A percentile compares a stretch with the other conserved stretches of the same genome.
These are phyloP conservation scores for Ascaphus truei DNA, from an alignment of 2,113 vertebrate species.

Conservation along the genomic window DNA sequence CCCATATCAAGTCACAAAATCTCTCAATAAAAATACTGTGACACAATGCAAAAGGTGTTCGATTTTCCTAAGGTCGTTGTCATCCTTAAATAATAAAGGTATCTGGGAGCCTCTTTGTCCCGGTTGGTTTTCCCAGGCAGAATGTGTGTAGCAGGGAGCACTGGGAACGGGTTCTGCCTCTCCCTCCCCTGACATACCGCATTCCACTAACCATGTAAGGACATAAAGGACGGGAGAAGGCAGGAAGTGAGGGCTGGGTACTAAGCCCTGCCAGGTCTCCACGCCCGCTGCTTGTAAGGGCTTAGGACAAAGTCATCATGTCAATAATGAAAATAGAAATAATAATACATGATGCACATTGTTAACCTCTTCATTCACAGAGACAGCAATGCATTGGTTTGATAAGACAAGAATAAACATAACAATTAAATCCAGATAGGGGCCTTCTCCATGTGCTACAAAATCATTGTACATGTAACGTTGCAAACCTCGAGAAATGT, in stretches of 20 bases:
- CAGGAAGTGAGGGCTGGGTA: constrained; percentile 17
- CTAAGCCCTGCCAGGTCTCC: constrained; percentile 6
- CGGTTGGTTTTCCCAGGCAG: constrained; percentile 5
- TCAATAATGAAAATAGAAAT: too few relatives aligned
- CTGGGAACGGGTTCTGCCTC: background rate
- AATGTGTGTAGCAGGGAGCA: background rate
- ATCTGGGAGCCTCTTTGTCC: background rate
- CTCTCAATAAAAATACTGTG: too few relatives aligned
- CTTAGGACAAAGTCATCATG: background rate
- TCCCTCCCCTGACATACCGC: constrained; percentile 2
- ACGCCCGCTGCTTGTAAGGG: background rate
- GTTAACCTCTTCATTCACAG: too few relatives aligned
- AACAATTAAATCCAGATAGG: too few relatives aligned
- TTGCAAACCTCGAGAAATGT: too few relatives aligned
- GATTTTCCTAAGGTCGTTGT: background rate
- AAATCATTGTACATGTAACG: too few relatives aligned
- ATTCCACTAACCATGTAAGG: constrained; percentile 30
- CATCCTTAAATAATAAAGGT: background rate
- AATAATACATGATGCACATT: too few relatives aligned
- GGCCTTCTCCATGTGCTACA: too few relatives aligned
- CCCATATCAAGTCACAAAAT: too few relatives aligned
- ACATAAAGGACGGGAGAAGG: constrained; percentile 24
- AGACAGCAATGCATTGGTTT: too few relatives aligned
- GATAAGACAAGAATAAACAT: too few relatives aligned
- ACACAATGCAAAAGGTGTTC: background rate